A percentile compares a stretch with the other conserved stretches of the same genome.
Evolutionary conservation across 2,888 invertebrate species (phyloP).

Genomic region (Abrostola tripartita): DNA sequence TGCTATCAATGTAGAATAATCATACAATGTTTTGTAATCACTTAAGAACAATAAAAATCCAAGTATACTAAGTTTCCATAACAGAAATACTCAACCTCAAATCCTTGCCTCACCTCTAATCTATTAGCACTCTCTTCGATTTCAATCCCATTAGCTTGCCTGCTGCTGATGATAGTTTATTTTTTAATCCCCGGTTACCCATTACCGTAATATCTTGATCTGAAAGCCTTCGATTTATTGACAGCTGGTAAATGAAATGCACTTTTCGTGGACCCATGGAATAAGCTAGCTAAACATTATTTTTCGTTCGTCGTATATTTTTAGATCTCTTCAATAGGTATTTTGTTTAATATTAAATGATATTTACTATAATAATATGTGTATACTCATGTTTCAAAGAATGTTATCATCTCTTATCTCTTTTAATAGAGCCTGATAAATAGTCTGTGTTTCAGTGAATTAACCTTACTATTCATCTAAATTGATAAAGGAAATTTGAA

Average conservation of each 20-base stretch:
- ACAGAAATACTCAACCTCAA: constrained; percentile 3
- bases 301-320: not conserved
- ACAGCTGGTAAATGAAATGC: constrained; percentile 72
- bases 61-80: not conserved
- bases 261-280: constrained; percentile 68
- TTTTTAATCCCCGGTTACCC: constrained; percentile 65
- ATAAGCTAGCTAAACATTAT: constrained; percentile 25
- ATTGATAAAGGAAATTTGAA: too few species aligned
- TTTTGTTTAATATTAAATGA: not conserved
- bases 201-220: constrained; percentile 76
- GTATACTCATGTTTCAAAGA: too few species aligned
- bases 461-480: too few species aligned
- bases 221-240: constrained; percentile 72
- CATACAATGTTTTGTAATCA: too few species aligned
- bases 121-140: constrained; percentile 23
- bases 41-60: not conserved
- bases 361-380: too few species aligned
- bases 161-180: constrained; percentile 47
- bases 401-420: too few species aligned
- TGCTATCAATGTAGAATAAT: too few species aligned
- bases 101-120: constrained; percentile 1
- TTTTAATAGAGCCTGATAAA: too few species aligned
- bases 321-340: not conserved
- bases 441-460: too few species aligned
- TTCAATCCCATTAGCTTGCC: constrained; percentile 42